phyloP scores from a whole-genome alignment of 2,113 vertebrate species.

The Ovis canadensis region DNA sequence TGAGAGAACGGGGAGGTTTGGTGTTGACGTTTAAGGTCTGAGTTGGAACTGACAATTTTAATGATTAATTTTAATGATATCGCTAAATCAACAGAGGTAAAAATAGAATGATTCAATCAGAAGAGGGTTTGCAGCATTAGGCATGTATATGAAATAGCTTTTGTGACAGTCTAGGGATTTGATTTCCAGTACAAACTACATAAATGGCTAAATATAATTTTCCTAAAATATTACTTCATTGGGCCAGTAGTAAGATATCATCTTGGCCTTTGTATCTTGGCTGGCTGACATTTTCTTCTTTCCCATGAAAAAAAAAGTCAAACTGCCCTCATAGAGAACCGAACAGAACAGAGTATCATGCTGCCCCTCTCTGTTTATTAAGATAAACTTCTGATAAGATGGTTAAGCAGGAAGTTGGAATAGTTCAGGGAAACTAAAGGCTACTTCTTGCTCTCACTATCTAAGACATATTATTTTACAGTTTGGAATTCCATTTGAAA shows the following conservation, averaged over 20 bases:
- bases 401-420: constrained; percentile 65
- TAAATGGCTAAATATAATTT: constrained; percentile 78
- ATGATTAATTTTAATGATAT: constrained; percentile 32
- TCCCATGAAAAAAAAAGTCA: constrained; percentile 70
- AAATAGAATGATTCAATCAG: neutral
- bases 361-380: constrained; percentile 66
- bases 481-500: constrained; percentile 34
- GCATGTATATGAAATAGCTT: constrained; percentile 32
- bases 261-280: constrained; percentile 82
- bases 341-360: constrained; percentile 51
- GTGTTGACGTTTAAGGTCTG: neutral
- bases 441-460: constrained; percentile 14
- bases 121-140: neutral
- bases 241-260: constrained; percentile 77
- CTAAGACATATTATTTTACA: neutral
- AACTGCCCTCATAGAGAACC: constrained; percentile 65
- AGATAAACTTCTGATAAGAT: constrained; percentile 80
- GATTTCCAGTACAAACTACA: constrained; percentile 59
- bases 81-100: constrained; percentile 28
- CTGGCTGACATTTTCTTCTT: constrained; percentile 81
- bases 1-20: neutral
- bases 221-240: constrained; percentile 78
- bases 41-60: constrained; percentile 9
- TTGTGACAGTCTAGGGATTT: constrained; percentile 67
- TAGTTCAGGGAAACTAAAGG: constrained; percentile 67